Evolutionary conservation across 2,113 vertebrate species (phyloP), one percentile per base, ranked within the genome.

Genomic region (Asarcornis scutulata): DNA sequence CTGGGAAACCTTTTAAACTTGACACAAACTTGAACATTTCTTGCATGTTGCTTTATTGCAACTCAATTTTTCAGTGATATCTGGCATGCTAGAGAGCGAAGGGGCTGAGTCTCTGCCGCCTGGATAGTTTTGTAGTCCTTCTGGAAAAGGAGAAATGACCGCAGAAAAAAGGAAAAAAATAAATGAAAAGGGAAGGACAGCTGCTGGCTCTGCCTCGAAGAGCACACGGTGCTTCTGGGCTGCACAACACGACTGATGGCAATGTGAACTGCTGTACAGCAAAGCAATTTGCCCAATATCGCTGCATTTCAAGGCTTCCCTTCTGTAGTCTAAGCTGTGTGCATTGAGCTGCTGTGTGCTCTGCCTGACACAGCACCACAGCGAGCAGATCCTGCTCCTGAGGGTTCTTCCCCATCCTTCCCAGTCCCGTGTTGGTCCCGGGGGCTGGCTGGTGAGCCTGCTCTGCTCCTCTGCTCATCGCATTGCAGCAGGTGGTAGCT

Each of bases 181-280:
- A 21, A 48, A 48, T 21, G 22, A 50, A 50, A 50, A 50, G 7
- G 40, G 29, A 31, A 12, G n/a, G 32, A 12, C 9, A 48, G 82
- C 60, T 75, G 62, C 29, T 36, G 46, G 46, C 4, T 0, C 5
- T 34, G 25, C n/a, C n/a, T 62, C 2, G 0, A 10, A 64, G 56
- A 38, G 71, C 6, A 0, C 27, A 15, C 23, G 6, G 50, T 29
- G 64, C 16, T 36, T 53, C 34, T 44, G 42, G 27, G n/a, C 13
- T 21, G 18, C 40, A 48, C 26, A 79, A n/a, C 48, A 9, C 0
- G 3, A 16, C 11, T 3, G 4, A 11, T 13, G 5, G 1, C 0
- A 4, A 32, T n/a, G 44, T 8, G 50, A 67, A 46, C 69, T 42
- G 36, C 36, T 76, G 59, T 17, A 7, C 59, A 32, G 46, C 0